A percentile compares a stretch with the other conserved stretches of the same genome.
These are phyloP conservation scores for Papilio machaon DNA, from an alignment of 1,140 invertebrate genomes.

Conservation along the genomic window DNA sequence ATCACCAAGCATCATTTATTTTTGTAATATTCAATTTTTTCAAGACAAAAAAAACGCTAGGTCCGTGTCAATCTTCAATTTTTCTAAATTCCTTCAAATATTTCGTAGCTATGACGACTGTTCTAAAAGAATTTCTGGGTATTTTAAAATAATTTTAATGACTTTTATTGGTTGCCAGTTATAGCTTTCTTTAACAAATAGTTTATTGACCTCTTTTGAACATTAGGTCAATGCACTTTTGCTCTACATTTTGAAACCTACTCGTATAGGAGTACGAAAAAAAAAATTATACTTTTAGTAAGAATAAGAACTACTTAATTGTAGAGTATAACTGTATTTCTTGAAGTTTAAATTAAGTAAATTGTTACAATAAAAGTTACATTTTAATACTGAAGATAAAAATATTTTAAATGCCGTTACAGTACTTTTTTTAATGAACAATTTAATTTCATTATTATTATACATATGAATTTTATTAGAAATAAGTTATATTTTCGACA, in stretches of 20 bases:
- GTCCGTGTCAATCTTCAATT: slow-evolving; percentile 63
- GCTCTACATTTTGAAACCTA: not conserved
- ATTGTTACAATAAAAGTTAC: not conserved
- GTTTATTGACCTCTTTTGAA: slow-evolving; percentile 64
- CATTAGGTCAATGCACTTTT: slow-evolving; percentile 50
- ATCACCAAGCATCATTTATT: slow-evolving; percentile 78
- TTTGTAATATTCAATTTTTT: slow-evolving; percentile 77
- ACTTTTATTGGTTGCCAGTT: slow-evolving; percentile 29
- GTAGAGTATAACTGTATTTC: not conserved
- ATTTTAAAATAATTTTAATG: slow-evolving; percentile 49
- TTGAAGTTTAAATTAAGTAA: not conserved
- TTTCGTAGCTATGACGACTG: slow-evolving; percentile 62
- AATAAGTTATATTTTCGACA: not conserved
- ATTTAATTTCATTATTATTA: not conserved
- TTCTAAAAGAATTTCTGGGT: slow-evolving; percentile 60
- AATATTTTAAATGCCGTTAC: not conserved
- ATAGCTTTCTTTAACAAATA: slow-evolving; percentile 31
- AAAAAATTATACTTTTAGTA: not conserved
- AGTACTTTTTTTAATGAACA: not conserved
- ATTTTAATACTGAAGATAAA: not conserved
- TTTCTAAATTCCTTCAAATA: slow-evolving; percentile 61
- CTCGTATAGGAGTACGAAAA: not conserved
- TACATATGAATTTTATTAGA: not conserved
- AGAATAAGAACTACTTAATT: too few species aligned
- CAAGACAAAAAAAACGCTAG: slow-evolving; percentile 70